Conservation (phyloP, 92 coral and sea anemone genomes). For the Porites cylindrica region DNA sequence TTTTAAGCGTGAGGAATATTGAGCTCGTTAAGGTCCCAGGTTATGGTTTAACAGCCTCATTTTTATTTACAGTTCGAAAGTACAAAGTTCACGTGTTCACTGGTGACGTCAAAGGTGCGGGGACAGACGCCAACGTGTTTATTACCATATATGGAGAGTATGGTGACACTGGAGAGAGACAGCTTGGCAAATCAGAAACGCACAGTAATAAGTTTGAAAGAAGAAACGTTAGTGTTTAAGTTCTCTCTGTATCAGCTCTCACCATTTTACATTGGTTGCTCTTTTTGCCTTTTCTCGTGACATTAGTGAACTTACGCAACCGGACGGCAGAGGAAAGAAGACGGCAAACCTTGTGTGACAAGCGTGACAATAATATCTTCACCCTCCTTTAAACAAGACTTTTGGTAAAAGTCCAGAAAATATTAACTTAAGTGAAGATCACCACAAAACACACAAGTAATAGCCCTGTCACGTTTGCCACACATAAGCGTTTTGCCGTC, state of each 20-base stretch:
- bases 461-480: too few species aligned
- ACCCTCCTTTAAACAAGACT: too few species aligned
- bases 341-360: too few species aligned
- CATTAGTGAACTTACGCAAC: too few species aligned
- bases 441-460: too few species aligned
- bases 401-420: too few species aligned
- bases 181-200: conserved; percentile 87
- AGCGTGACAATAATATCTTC: too few species aligned
- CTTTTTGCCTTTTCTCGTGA: too few species aligned
- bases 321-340: too few species aligned
- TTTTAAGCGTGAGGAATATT: too few species aligned
- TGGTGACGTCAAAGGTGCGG: conserved; percentile 91
- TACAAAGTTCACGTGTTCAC: conserved; percentile 96
- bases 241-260: background rate
- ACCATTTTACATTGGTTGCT: background rate
- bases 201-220: conserved; percentile 95
- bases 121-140: conserved; percentile 96
- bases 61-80: conserved; percentile 75
- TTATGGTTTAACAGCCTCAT: background rate
- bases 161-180: conserved; percentile 96
- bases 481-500: too few species aligned
- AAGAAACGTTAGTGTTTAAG: conserved; percentile 71
- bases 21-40: background rate
- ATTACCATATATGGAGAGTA: conserved; percentile 91
- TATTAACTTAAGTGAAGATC: too few species aligned